Conservation (phyloP, 2,888 invertebrate genomes). For the Lochmaea crataegi region DNA sequence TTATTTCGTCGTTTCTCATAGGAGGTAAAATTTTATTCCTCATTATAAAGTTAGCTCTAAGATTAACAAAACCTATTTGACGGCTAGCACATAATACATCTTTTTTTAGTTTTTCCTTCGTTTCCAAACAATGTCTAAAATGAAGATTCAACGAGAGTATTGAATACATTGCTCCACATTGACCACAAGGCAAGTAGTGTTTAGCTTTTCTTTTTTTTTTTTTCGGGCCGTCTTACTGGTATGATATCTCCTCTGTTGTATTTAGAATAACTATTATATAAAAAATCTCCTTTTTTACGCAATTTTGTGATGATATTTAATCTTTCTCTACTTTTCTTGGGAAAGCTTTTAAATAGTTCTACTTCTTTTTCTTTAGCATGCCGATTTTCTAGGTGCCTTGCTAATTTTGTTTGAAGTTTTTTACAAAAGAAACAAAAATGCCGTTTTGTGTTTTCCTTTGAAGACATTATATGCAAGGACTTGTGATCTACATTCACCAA, state of each 20-base stretch:
- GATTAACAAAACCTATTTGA: neutral
- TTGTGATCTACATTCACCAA: neutral
- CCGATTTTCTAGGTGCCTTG: neutral
- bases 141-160: too few species aligned
- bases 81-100: neutral
- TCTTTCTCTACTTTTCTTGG: neutral
- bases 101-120: neutral
- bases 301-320: neutral
- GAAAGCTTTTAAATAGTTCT: too few species aligned
- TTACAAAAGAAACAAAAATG: neutral
- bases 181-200: too few species aligned
- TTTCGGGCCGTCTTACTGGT: neutral
- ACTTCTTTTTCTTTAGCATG: neutral
- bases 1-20: neutral
- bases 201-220: too few species aligned
- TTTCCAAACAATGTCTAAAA: too few species aligned
- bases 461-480: neutral
- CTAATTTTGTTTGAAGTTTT: conserved; percentile 1
- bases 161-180: too few species aligned
- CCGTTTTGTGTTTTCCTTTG: neutral
- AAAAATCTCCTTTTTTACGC: neutral
- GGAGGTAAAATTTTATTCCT: neutral
- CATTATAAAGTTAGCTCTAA: neutral
- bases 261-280: neutral
- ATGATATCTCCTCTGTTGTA: neutral